Evolutionary conservation across 2,113 vertebrate species (phyloP).

Genomic region (Meles meles): DNA sequence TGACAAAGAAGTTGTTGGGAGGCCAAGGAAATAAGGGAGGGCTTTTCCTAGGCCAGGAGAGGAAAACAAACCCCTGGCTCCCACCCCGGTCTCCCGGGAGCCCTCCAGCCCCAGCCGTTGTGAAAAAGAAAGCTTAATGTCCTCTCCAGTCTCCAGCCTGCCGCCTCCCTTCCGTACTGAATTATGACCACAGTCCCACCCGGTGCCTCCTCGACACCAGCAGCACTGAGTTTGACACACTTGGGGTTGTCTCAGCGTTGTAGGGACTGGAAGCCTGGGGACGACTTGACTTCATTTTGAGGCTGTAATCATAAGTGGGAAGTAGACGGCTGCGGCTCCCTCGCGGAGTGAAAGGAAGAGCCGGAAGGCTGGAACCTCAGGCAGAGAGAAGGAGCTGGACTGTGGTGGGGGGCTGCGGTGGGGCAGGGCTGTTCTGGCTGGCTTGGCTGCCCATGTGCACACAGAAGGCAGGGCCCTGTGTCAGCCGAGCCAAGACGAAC

Average conservation of each 20-base stretch:
- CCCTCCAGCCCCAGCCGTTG: not conserved
- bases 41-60: not conserved
- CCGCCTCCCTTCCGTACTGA: not conserved
- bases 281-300: not conserved
- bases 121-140: not conserved
- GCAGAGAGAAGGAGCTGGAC: not conserved
- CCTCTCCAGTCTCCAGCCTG: not conserved
- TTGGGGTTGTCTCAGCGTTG: fast-evolving
- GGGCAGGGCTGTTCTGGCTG: fast-evolving
- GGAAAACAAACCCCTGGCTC: not conserved
- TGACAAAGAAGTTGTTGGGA: not conserved
- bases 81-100: fast-evolving
- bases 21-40: fast-evolving
- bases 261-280: not conserved
- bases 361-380: not conserved
- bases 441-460: fast-evolving
- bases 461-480: not conserved
- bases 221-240: too few species aligned
- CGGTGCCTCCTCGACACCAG: fast-evolving
- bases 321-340: not conserved
- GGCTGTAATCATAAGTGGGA: fast-evolving
- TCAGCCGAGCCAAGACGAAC: not conserved
- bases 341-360: fast-evolving
- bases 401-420: not conserved
- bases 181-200: not conserved